Evolutionary conservation across 2,113 vertebrate species (phyloP), one percentile per base, ranked within the genome.

Genomic region (Hypocryptadius cinnamomeus): DNA sequence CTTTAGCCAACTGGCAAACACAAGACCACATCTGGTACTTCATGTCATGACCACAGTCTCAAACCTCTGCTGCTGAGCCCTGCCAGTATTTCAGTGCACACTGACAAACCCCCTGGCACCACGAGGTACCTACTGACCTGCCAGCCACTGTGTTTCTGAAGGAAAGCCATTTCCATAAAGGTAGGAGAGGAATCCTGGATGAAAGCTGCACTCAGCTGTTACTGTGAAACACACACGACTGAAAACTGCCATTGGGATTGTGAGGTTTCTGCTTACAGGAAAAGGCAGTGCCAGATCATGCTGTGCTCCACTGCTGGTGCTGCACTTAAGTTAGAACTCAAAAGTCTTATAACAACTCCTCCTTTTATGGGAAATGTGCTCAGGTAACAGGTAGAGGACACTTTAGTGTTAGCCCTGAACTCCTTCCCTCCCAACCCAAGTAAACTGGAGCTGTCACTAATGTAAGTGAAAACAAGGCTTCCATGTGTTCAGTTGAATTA

Each of bases 101-200:
- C 37, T 44, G 56, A 37, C 47, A 59, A 53, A 80, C n/a, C 40
- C 40, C 57, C 71, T 59, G 81, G 93, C 90, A 94, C 92, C 90
- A 57, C 19, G 4, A 40, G 37, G 92, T 21, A 69, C 66, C 37
- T 9, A 12, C 31, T 45, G 68, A 96, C 95, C 94, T 92, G 93
- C 95, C 91, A 81, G 66, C 47, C 90, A 78, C 92, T 37, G 69
- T 90, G 71, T 81, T 86, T 80, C 85, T 79, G 79, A 91, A 87
- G 93, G 88, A 96, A 94, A 93, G 85, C 80, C 51, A 35, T 53
- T 96, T 90, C 89, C 81, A 76, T 87, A 61, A 92, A 89, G 35
- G 35, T 30, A 84, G 80, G 78, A 91, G 84, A 92, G 54, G 5
- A 92, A 81, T 66, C 85, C 95, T 79, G 80, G 74, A 65, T 44